A percentile compares a stretch with the other conserved stretches of the same genome.
phyloP scores from a whole-genome alignment of 1,140 invertebrate species.

The Heterodera schachtii region DNA sequence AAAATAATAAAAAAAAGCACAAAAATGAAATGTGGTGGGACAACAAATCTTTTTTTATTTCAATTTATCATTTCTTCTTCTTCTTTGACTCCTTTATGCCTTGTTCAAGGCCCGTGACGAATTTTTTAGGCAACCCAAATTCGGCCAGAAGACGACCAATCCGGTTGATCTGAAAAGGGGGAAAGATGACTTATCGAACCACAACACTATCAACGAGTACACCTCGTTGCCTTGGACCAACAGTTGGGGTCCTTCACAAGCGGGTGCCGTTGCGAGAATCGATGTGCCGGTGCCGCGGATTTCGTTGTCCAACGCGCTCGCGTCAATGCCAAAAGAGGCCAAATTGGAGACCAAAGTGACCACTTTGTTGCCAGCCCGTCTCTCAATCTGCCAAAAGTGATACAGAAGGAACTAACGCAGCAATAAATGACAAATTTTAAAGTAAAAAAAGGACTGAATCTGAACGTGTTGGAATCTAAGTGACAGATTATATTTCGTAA shows the following conservation, averaged over 20 bases:
- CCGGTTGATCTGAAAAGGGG: conserved; percentile 27
- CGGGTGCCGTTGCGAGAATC: conserved; percentile 33
- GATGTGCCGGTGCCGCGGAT: conserved; percentile 51
- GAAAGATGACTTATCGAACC: too few species aligned
- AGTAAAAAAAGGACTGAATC: too few species aligned
- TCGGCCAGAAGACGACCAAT: conserved; percentile 26
- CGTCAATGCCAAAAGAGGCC: conserved; percentile 46
- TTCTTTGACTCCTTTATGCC: conserved; percentile 33
- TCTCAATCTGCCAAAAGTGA: conserved; percentile 43
- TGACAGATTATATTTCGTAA: too few species aligned
- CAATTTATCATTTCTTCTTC: not conserved
- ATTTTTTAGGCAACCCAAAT: conserved; percentile 39
- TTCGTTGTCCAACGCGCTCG: conserved; percentile 33
- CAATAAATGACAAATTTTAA: too few species aligned
- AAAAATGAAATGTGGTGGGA: too few species aligned
- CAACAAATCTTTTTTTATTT: too few species aligned
- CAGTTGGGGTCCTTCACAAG: conserved; percentile 53
- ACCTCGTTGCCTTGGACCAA: conserved; percentile 54
- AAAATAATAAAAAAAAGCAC: too few species aligned
- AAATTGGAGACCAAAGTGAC: conserved; percentile 51
- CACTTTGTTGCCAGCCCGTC: conserved; percentile 47
- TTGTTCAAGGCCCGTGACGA: conserved; percentile 40
- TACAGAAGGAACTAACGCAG: too few species aligned
- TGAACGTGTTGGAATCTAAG: too few species aligned
- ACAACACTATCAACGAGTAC: not conserved